Evolutionary conservation across 2,113 vertebrate species (phyloP).

Genomic region (Paracyprichromis sp.): DNA sequence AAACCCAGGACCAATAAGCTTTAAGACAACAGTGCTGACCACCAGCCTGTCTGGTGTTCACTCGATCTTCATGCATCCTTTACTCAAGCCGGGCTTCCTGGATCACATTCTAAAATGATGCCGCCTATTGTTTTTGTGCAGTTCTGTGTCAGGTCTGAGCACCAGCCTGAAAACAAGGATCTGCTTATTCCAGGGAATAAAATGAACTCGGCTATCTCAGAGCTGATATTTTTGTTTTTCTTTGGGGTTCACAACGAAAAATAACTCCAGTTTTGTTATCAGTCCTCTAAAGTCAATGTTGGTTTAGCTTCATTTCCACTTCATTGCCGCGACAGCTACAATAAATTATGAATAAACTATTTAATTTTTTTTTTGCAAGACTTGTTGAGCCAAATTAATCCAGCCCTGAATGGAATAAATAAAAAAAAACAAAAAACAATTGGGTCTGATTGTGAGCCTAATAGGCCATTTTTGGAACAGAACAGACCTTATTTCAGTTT

Average conservation of each 20-base stretch:
- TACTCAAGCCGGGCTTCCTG: not conserved
- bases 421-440: too few species aligned
- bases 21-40: not conserved
- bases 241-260: not conserved
- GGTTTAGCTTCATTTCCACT: not conserved
- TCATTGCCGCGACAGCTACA: not conserved
- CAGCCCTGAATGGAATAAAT: not conserved
- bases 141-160: not conserved
- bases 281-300: not conserved
- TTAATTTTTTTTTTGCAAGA: not conserved
- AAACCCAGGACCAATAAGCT: not conserved
- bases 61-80: not conserved
- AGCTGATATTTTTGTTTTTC: not conserved
- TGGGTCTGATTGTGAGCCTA: not conserved
- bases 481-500: not conserved
- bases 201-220: not conserved
- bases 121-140: not conserved
- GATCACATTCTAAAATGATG: not conserved
- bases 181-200: not conserved
- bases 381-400: not conserved
- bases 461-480: not conserved
- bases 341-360: not conserved
- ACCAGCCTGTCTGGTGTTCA: not conserved
- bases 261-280: not conserved
- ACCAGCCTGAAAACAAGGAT: not conserved